Evolutionary conservation across 2,797 vertebrate genomes (phyloP).

Genomic region (Lycodopsis pacificus): DNA sequence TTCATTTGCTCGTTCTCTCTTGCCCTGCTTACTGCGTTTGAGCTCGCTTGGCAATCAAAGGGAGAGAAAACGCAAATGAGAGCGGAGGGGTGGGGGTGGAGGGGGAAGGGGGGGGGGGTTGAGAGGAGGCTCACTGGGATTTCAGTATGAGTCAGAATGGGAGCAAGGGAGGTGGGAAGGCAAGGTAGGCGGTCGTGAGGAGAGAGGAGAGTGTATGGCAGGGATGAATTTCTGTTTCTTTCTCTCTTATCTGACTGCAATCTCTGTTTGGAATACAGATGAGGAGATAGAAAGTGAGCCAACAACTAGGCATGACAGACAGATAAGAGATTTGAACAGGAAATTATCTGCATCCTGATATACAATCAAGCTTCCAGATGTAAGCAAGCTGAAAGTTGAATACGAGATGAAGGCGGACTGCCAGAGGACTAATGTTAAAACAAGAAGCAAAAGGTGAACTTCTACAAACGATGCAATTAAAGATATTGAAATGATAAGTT

Average conservation of each 20-base stretch:
- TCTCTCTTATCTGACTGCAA: conserved; percentile 78
- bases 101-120: background rate
- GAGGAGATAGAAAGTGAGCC: conserved; percentile 65
- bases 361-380: conserved; percentile 32
- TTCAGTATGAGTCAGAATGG: conserved; percentile 86
- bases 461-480: conserved; percentile 19
- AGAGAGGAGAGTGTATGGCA: conserved; percentile 65
- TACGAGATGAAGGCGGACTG: background rate
- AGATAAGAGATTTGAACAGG: conserved; percentile 55
- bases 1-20: conserved; percentile 69
- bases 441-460: conserved; percentile 29
- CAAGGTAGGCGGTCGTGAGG: conserved; percentile 74
- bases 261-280: conserved; percentile 82
- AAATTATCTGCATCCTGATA: conserved; percentile 60
- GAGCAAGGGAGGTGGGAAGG: conserved; percentile 77
- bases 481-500: background rate
- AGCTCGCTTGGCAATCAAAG: conserved; percentile 82
- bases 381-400: conserved; percentile 12
- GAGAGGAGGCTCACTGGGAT: conserved; percentile 79
- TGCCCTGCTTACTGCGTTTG: conserved; percentile 63
- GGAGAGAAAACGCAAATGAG: conserved; percentile 83
- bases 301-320: conserved; percentile 67
- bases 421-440: conserved; percentile 28
- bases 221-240: conserved; percentile 58
- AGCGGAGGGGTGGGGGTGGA: conserved; percentile 42